These are phyloP conservation scores for Platyrinchus mystaceus DNA, from an alignment of 2,797 vertebrate genomes.

Conservation along the genomic window DNA sequence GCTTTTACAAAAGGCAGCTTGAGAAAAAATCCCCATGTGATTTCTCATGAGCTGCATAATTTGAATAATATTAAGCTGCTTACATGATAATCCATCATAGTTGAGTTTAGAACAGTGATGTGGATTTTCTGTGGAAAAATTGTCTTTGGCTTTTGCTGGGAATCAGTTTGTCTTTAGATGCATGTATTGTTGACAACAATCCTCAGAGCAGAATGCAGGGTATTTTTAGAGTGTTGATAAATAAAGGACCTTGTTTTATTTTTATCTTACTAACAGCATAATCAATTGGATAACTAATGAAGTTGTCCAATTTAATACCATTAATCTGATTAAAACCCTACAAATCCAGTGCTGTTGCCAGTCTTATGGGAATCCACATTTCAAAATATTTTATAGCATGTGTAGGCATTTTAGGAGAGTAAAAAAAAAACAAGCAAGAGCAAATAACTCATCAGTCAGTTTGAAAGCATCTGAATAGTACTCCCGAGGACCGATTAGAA, in stretches of 20 bases:
- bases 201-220: background rate
- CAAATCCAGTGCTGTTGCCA: background rate
- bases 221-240: slow-evolving; percentile 13
- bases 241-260: background rate
- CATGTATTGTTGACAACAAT: background rate
- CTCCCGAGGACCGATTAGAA: background rate
- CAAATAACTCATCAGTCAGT: background rate
- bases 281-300: background rate
- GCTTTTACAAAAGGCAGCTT: slow-evolving; percentile 30
- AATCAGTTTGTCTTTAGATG: background rate
- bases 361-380: background rate
- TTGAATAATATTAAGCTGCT: slow-evolving; percentile 20
- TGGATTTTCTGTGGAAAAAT: background rate
- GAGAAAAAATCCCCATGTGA: background rate
- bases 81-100: background rate
- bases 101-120: background rate
- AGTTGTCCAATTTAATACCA: background rate
- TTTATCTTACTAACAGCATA: background rate
- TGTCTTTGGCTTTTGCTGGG: background rate
- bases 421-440: background rate
- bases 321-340: background rate
- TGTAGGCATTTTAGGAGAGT: background rate
- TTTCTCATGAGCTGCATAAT: background rate
- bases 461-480: background rate
- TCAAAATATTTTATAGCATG: background rate